Percentiles rank a stretch among this genome's conserved stretches.
Conservation (phyloP, 2,888 invertebrate species). For the Spilosoma lubricipeda region DNA sequence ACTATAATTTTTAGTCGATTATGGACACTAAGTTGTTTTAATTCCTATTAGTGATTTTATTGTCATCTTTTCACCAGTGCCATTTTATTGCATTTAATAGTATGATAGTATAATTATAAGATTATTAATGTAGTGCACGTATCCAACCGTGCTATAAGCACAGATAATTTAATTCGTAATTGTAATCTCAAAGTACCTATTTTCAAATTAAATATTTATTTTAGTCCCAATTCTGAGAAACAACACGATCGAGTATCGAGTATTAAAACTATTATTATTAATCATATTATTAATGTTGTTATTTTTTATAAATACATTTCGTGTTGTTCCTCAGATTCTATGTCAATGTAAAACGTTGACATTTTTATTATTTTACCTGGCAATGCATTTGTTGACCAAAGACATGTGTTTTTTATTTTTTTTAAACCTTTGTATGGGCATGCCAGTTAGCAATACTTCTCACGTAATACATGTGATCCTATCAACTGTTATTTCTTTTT, state of each 20-base stretch:
- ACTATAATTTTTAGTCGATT: conserved; percentile 29
- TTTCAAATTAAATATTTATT: conserved; percentile 3
- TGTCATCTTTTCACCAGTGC: conserved; percentile 19
- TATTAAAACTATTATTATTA: too few relatives aligned
- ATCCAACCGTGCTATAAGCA: conserved; percentile 34
- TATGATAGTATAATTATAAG: conserved; percentile 34
- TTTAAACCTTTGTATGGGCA: conserved; percentile 5
- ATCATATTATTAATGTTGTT: too few relatives aligned
- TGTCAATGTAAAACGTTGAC: conserved; percentile 17
- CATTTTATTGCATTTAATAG: conserved; percentile 27
- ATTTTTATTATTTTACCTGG: conserved; percentile 17
- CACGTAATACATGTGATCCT: conserved; percentile 16
- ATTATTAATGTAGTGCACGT: conserved; percentile 31
- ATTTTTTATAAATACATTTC: conserved; percentile 9
- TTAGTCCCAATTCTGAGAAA: conserved; percentile 3
- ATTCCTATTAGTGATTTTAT: conserved; percentile 18
- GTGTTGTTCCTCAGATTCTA: conserved; percentile 15
- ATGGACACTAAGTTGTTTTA: background rate
- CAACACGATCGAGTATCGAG: background rate
- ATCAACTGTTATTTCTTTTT: conserved; percentile 19
- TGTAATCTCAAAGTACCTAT: conserved; percentile 25
- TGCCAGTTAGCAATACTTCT: conserved; percentile 15
- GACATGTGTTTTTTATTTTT: conserved; percentile 1
- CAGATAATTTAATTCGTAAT: conserved; percentile 20
- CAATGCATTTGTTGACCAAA: conserved; percentile 16